These are phyloP conservation scores for Magallana nippona DNA, from an alignment of 2,888 invertebrate species.

Conservation along the genomic window DNA sequence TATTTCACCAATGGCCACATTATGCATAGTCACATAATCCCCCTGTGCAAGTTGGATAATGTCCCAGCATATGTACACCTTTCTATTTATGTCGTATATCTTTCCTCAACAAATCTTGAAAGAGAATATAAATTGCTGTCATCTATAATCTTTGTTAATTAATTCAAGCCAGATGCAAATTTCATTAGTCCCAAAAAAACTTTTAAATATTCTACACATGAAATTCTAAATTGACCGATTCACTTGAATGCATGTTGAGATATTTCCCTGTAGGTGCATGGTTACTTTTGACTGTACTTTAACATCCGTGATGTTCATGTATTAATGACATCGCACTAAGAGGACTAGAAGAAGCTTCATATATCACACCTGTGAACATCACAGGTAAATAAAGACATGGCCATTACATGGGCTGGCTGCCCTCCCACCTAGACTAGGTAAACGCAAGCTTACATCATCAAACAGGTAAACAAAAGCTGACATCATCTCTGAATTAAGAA, in stretches of 20 bases:
- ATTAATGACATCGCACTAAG: too few species aligned
- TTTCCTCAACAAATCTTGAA: slow-evolving; percentile 13
- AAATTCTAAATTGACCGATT: not conserved
- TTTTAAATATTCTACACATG: not conserved
- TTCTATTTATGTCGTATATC: not conserved
- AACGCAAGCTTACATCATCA: too few species aligned
- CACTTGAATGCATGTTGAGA: not conserved
- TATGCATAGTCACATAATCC: slow-evolving; percentile 3
- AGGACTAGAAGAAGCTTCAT: too few species aligned
- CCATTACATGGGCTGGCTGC: too few species aligned
- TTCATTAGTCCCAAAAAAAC: not conserved
- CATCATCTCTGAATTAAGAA: too few species aligned
- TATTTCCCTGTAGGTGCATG: too few species aligned
- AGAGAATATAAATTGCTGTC: slow-evolving; percentile 17
- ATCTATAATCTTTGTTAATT: slow-evolving; percentile 12
- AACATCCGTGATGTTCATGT: too few species aligned
- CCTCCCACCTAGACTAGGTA: too few species aligned
- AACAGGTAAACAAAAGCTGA: too few species aligned
- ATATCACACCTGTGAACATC: too few species aligned
- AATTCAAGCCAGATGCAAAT: slow-evolving; percentile 15
- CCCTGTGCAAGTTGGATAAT: not conserved
- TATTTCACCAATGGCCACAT: not conserved
- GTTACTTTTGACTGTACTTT: too few species aligned
- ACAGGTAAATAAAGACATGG: too few species aligned
- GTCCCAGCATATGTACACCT: not conserved